Evolutionary conservation across 2,888 invertebrate genomes (phyloP).

Genomic region (Argyresthia goedartella): DNA sequence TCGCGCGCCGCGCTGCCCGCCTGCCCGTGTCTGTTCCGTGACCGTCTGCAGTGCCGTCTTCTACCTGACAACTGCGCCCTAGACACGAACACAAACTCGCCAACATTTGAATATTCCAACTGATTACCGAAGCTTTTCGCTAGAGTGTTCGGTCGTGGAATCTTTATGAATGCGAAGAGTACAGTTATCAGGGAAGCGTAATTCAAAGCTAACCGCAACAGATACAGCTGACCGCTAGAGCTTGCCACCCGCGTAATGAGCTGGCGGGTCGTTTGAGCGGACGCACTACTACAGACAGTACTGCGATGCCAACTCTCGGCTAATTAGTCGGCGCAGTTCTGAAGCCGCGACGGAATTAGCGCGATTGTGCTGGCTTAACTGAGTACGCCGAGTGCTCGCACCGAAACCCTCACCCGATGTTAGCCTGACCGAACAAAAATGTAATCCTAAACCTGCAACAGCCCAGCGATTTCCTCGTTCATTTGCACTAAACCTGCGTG

Average conservation of each 20-base stretch:
- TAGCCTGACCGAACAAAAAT: too few species aligned
- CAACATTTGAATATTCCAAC: too few species aligned
- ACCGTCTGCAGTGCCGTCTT: constrained; percentile 25
- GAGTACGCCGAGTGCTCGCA: constrained; percentile 13
- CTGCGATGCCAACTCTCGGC: constrained; percentile 44
- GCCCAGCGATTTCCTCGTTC: constrained; percentile 5
- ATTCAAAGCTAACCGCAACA: constrained; percentile 15
- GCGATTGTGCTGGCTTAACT: constrained; percentile 47
- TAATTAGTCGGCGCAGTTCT: constrained; percentile 63
- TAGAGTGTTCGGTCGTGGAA: too few species aligned
- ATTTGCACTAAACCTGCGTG: too few species aligned
- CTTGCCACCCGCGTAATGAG: constrained; percentile 54
- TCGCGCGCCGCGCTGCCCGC: constrained; percentile 44
- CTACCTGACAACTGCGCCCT: neutral
- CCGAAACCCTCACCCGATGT: neutral
- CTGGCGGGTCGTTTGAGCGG: constrained; percentile 62
- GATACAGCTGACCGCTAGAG: constrained; percentile 34
- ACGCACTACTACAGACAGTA: constrained; percentile 26
- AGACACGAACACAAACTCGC: neutral
- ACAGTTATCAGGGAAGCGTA: neutral
- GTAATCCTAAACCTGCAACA: constrained; percentile 16
- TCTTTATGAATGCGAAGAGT: too few species aligned
- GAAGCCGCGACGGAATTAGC: constrained; percentile 59
- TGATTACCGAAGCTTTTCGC: too few species aligned
- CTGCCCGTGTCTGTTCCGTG: constrained; percentile 55